phyloP scores from a whole-genome alignment of 2,888 invertebrate genomes.

The Autographa gamma region DNA sequence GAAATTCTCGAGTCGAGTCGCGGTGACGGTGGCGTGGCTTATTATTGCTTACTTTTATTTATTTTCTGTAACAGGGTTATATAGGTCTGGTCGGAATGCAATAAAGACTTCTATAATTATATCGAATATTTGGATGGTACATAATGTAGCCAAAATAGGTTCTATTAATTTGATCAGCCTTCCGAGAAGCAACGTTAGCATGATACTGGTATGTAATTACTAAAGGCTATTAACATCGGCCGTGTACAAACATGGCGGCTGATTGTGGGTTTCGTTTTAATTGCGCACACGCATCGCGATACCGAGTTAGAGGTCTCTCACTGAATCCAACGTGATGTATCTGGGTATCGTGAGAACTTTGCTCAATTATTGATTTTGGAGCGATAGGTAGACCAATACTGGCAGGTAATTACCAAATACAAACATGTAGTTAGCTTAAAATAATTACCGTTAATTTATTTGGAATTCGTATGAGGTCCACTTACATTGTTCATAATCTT shows the following conservation, averaged over 20 bases:
- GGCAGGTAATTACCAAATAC: constrained; percentile 48
- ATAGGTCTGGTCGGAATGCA: constrained; percentile 50
- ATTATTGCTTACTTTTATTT: constrained; percentile 69
- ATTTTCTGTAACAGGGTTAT: constrained; percentile 54
- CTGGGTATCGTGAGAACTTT: constrained; percentile 82
- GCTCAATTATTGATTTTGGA: constrained; percentile 82
- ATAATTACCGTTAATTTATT: constrained; percentile 54
- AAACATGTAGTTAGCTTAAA: constrained; percentile 53
- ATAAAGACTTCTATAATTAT: constrained; percentile 58
- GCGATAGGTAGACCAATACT: constrained; percentile 56
- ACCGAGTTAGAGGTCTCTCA: constrained; percentile 80
- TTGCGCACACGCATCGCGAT: constrained; percentile 88
- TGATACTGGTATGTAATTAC: constrained; percentile 88
- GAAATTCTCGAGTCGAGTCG: constrained; percentile 77
- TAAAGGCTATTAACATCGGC: constrained; percentile 87
- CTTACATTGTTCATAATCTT: constrained; percentile 33
- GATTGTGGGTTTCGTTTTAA: constrained; percentile 89
- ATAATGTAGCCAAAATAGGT: constrained; percentile 79
- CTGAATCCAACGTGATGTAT: constrained; percentile 76
- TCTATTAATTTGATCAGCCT: constrained; percentile 88
- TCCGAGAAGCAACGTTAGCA: constrained; percentile 86
- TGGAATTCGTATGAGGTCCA: constrained; percentile 23
- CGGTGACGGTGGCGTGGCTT: constrained; percentile 69
- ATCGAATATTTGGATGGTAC: constrained; percentile 61
- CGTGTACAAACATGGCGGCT: constrained; percentile 89